Evolutionary conservation across 2,797 vertebrate species (phyloP), one percentile per base, ranked within the genome.

Genomic region (Smutsia temminckii): DNA sequence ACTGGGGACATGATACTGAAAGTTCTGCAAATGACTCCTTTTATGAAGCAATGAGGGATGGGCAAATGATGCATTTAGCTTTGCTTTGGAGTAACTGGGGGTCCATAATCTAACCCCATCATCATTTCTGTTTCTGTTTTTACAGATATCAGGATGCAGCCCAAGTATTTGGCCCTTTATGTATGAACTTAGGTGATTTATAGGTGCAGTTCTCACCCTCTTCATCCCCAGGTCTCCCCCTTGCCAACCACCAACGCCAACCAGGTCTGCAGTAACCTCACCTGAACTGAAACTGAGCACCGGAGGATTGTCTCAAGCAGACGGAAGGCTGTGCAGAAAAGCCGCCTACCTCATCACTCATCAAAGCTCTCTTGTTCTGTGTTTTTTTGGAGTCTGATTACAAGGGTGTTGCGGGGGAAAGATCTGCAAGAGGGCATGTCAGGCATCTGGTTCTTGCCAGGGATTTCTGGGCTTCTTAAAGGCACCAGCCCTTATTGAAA

Each of bases 261-360:
- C 51, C 74, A 95, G 75, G 40, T 49, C 75, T 79, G 32, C 51
- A 37, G 93, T 93, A 66, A 97, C 97, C 97, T 96, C 93, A 97
- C 94, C 96, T 97, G 97, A 97, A 97, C 97, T 94, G 95, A 97
- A 97, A 96, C 81, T 80, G 85, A 95, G 94, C 94, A 68, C 96
- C 0, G 0, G 6, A 83, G 75, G 77, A 93, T 91, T 95, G 93
- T 96, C 95, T 85, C 63, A 37, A 79, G 92, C 96, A 96, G 90
- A 97, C 93, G 96, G 95, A 93, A 93, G 74, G 85, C 90, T 91
- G 91, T 17, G 34, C 90, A 95, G 80, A 95, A 96, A 96, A 95
- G 91, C 89, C 9, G 49, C 95, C 95, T 86, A 89, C 92, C 81
- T 97, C 96, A 96, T 95, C 95, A 86, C 74, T 97, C 96, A 94